Evolutionary conservation across 92 coral and sea anemone genomes (phyloP).

Genomic region (Hydrozoanthus gracilis): DNA sequence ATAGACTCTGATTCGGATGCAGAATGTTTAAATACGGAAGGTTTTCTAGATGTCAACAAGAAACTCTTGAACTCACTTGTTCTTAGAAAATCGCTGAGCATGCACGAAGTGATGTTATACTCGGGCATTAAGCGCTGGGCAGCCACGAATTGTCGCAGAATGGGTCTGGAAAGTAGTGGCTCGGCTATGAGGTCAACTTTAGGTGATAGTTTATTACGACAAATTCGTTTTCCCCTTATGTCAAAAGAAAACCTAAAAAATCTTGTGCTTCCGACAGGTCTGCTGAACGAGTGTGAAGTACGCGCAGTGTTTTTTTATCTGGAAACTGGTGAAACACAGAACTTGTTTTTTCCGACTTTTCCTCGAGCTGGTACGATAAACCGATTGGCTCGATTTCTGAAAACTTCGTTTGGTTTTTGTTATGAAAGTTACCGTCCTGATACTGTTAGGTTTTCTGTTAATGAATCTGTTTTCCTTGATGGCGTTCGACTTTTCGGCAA

Average conservation of each 20-base stretch:
- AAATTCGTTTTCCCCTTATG: conserved; percentile 87
- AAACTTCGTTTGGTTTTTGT: conserved; percentile 64
- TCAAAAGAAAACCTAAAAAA: conserved; percentile 64
- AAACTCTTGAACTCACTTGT: conserved; percentile 59
- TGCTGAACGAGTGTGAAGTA: conserved; percentile 72
- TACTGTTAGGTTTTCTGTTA: conserved; percentile 68
- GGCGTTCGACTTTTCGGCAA: conserved; percentile 86
- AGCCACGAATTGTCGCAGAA: conserved; percentile 5
- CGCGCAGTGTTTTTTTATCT: conserved; percentile 59
- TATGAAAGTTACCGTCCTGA: conserved; percentile 84
- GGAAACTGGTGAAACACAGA: conserved; percentile 50
- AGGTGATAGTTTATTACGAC: conserved; percentile 48
- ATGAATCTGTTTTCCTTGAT: conserved; percentile 58
- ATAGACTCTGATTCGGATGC: conserved; percentile 71
- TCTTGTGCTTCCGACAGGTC: conserved; percentile 62
- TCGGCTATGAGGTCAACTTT: conserved; percentile 38
- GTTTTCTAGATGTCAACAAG: conserved; percentile 58
- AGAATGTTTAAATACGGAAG: conserved; percentile 59
- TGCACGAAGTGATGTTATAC: conserved; percentile 74
- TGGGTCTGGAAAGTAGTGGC: conserved; percentile 23
- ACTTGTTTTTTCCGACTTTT: conserved; percentile 48
- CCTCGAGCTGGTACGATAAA: conserved; percentile 62
- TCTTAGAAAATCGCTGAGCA: conserved; percentile 67
- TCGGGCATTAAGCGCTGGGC: conserved; percentile 75
- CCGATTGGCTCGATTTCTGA: conserved; percentile 53